A percentile compares a stretch with the other conserved stretches of the same genome.
phyloP scores from a whole-genome alignment of 2,888 invertebrate genomes.

The Zonitis immaculata region DNA sequence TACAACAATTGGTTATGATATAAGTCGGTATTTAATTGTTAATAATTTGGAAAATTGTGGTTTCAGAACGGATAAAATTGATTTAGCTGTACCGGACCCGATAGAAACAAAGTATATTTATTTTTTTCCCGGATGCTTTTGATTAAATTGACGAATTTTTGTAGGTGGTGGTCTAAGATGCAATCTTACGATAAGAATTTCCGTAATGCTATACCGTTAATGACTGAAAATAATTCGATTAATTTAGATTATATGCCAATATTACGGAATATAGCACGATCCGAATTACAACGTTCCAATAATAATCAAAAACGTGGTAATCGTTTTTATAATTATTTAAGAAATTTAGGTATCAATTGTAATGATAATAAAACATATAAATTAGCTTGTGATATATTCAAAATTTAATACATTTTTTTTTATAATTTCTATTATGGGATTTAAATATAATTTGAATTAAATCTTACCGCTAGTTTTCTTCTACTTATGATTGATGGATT shows the following conservation, averaged over 20 bases:
- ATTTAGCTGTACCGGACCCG: slow-evolving; percentile 31
- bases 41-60: slow-evolving; percentile 22
- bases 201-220: slow-evolving; percentile 51
- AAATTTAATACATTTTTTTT: background rate
- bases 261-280: slow-evolving; percentile 64
- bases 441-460: too few species aligned
- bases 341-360: slow-evolving; percentile 21
- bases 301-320: slow-evolving; percentile 62
- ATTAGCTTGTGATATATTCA: slow-evolving; percentile 19
- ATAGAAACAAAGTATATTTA: slow-evolving; percentile 23
- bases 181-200: slow-evolving; percentile 47
- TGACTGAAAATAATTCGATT: slow-evolving; percentile 53
- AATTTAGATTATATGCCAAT: slow-evolving; percentile 66
- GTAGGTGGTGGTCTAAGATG: slow-evolving; percentile 51
- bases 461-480: too few species aligned
- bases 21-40: slow-evolving; percentile 40
- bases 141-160: slow-evolving; percentile 19
- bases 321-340: slow-evolving; percentile 72
- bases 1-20: slow-evolving; percentile 36
- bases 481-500: too few species aligned
- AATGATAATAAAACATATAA: slow-evolving; percentile 16
- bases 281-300: slow-evolving; percentile 59
- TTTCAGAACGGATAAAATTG: slow-evolving; percentile 15
- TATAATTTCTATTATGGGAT: background rate
- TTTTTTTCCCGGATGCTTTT: slow-evolving; percentile 1